phyloP scores from a whole-genome alignment of 2,797 vertebrate genomes.

The Artibeus lituratus region DNA sequence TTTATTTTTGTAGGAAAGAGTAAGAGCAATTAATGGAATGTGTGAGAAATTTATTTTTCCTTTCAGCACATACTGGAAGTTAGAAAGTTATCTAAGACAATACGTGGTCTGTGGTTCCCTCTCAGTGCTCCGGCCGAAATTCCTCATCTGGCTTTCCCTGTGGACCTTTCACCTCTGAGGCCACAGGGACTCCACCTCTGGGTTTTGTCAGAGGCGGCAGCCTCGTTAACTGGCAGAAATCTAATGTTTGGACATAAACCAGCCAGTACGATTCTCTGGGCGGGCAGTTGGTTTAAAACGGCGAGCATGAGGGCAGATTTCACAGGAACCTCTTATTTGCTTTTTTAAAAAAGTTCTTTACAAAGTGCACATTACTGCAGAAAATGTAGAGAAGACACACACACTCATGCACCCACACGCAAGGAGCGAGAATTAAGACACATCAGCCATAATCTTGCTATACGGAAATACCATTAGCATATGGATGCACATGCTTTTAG shows the following conservation, averaged over 20 bases:
- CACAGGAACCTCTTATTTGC: not conserved
- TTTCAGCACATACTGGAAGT: not conserved
- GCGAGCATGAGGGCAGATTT: not conserved
- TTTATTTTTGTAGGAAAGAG: not conserved
- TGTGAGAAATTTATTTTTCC: not conserved
- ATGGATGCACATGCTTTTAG: not conserved
- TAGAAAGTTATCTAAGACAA: not conserved
- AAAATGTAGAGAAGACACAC: constrained; percentile 21
- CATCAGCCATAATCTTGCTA: not conserved
- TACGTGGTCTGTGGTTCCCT: not conserved
- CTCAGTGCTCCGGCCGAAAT: not conserved
- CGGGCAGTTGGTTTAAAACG: not conserved
- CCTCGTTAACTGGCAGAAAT: not conserved
- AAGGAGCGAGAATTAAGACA: not conserved
- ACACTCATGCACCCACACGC: too few relatives aligned
- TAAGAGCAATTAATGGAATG: not conserved
- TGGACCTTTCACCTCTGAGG: constrained; percentile 27
- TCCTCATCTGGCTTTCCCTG: constrained; percentile 15
- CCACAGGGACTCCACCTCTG: constrained; percentile 18
- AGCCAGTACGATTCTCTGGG: not conserved
- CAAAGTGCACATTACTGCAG: not conserved
- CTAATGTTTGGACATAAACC: not conserved
- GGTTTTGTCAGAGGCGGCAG: constrained; percentile 3
- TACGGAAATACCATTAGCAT: not conserved
- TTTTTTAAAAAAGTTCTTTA: not conserved